Conservation (phyloP, 2,888 invertebrate species). For the Neria commutata region DNA sequence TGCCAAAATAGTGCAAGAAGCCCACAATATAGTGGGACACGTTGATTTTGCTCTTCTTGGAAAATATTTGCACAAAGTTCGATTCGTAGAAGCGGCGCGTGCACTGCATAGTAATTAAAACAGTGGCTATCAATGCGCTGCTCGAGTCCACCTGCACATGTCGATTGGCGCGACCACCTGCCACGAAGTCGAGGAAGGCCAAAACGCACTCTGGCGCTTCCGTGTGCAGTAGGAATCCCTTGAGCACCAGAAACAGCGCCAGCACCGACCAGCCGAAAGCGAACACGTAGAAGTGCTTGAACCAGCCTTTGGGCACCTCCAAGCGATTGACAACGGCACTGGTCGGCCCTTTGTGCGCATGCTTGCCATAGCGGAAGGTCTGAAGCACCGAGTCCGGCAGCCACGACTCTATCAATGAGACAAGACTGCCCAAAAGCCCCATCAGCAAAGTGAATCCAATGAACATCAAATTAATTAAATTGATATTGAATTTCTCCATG, state of each 20-base stretch:
- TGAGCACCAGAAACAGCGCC: conserved; percentile 41
- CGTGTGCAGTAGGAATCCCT: conserved; percentile 60
- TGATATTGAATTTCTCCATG: conserved; percentile 44
- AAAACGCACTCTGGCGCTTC: conserved; percentile 63
- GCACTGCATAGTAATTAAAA: conserved; percentile 73
- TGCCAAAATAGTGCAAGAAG: conserved; percentile 77
- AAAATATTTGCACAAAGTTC: conserved; percentile 79
- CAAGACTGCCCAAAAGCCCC: conserved; percentile 67
- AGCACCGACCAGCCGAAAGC: conserved; percentile 67
- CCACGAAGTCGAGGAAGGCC: conserved; percentile 54
- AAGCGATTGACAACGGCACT: conserved; percentile 59
- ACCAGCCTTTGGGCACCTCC: conserved; percentile 81
- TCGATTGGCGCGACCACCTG: conserved; percentile 60
- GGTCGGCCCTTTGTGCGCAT: conserved; percentile 65
- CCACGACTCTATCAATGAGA: conserved; percentile 70
- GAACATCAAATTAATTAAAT: conserved; percentile 52
- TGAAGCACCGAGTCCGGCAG: conserved; percentile 72
- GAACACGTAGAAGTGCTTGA: conserved; percentile 80
- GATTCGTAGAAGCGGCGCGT: conserved; percentile 81
- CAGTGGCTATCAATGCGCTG: conserved; percentile 67
- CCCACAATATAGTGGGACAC: conserved; percentile 79
- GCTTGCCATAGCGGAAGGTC: conserved; percentile 77
- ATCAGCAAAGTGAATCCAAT: conserved; percentile 52
- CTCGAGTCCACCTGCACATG: conserved; percentile 51
- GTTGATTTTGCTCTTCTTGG: conserved; percentile 77